Evolutionary conservation across 2,797 vertebrate species (phyloP).

Genomic region (Myotis pilosus): DNA sequence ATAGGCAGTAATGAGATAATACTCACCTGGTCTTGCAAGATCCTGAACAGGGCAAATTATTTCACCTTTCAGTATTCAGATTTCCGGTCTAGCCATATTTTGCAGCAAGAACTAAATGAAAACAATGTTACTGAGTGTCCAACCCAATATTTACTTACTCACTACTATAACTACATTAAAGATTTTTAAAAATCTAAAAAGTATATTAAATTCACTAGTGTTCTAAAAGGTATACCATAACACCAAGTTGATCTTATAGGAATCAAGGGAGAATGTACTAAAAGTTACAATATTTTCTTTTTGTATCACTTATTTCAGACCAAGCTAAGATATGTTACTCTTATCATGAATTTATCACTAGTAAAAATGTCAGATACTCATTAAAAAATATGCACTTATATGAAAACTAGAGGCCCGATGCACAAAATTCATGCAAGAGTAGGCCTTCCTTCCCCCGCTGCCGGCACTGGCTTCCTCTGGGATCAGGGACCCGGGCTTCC

Average conservation of each 20-base stretch:
- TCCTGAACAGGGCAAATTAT: not conserved
- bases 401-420: not conserved
- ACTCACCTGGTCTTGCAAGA: not conserved
- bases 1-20: not conserved
- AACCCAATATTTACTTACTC: not conserved
- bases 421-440: too few species aligned
- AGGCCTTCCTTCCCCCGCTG: too few species aligned
- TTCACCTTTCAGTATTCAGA: not conserved
- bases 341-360: not conserved
- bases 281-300: not conserved
- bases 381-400: not conserved
- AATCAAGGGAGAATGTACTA: not conserved
- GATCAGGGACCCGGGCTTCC: too few species aligned
- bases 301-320: constrained; percentile 29
- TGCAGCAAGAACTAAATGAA: not conserved
- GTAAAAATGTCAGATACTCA: not conserved
- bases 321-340: not conserved
- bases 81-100: constrained; percentile 10
- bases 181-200: constrained; percentile 15
- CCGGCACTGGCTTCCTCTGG: too few species aligned
- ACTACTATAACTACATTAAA: not conserved
- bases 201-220: not conserved
- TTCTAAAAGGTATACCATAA: not conserved
- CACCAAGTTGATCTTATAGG: not conserved
- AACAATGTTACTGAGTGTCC: not conserved